Percentiles rank a stretch among this genome's conserved stretches.
phyloP scores from a whole-genome alignment of 2,113 vertebrate species.

The Phrynocephalus versicolor region DNA sequence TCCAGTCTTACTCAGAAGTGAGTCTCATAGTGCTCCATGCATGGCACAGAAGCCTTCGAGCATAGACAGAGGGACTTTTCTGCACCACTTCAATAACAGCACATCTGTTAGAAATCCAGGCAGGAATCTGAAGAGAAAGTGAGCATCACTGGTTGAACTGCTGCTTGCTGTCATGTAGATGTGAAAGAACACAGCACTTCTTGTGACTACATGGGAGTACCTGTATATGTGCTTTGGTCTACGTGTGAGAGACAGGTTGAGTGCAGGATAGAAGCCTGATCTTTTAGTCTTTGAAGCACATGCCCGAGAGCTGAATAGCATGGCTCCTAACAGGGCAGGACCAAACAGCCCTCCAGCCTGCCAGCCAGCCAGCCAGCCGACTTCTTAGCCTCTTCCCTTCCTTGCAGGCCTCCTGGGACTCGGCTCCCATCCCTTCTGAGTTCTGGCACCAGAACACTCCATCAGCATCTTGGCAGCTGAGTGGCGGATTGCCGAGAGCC shows the following conservation, averaged over 20 bases:
- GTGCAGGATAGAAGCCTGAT: neutral
- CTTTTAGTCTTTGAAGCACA: conserved; percentile 25
- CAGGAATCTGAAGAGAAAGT: neutral
- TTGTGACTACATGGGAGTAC: neutral
- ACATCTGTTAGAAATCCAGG: neutral
- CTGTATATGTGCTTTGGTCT: neutral
- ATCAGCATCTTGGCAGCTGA: conserved; percentile 45
- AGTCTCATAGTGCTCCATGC: neutral
- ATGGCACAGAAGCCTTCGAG: too few species aligned
- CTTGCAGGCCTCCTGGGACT: conserved; percentile 28
- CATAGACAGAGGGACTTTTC: neutral
- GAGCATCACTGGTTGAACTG: neutral
- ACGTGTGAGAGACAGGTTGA: neutral
- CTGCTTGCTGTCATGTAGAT: neutral
- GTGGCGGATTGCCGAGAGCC: neutral
- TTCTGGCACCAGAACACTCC: conserved; percentile 20
- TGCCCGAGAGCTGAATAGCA: neutral
- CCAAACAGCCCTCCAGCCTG: neutral
- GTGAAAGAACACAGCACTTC: neutral
- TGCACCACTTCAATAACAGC: neutral
- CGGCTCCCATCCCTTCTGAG: conserved; percentile 12
- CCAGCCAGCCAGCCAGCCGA: neutral
- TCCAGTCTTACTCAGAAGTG: neutral
- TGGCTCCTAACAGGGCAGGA: conserved; percentile 22
- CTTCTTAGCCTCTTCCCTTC: conserved; percentile 20